Conservation (phyloP, 1,140 invertebrate species). For the Pseudomyrmex concolor region DNA sequence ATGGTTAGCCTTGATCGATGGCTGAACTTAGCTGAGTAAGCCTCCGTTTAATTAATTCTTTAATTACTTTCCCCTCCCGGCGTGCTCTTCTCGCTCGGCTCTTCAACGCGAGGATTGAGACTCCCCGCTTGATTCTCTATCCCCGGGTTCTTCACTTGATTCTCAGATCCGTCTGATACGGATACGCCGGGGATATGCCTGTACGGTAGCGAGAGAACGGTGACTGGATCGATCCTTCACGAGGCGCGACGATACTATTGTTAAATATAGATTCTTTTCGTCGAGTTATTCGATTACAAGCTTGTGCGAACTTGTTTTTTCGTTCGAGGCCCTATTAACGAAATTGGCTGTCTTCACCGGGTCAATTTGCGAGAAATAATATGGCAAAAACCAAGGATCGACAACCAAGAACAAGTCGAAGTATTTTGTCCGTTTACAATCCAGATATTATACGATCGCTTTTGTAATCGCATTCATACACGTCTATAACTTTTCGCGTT, state of each 20-base stretch:
- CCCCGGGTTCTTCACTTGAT: conserved; percentile 43
- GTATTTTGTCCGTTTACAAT: background rate
- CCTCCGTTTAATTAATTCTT: conserved; percentile 81
- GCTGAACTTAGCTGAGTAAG: conserved; percentile 80
- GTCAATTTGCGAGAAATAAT: conserved; percentile 38
- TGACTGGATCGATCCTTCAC: conserved; percentile 31
- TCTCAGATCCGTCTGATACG: conserved; percentile 69
- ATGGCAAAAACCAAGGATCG: conserved; percentile 13
- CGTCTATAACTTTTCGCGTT: too few species aligned
- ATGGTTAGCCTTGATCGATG: conserved; percentile 78
- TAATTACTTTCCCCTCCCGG: conserved; percentile 76
- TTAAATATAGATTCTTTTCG: background rate
- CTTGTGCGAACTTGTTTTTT: conserved; percentile 11
- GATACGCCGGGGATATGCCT: conserved; percentile 32
- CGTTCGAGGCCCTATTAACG: background rate
- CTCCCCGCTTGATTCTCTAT: background rate
- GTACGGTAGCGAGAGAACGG: conserved; percentile 62
- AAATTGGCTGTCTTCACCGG: background rate
- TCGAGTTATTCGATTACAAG: conserved; percentile 36
- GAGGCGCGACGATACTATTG: conserved; percentile 41
- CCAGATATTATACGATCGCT: background rate
- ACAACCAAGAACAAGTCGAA: background rate
- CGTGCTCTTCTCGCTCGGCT: conserved; percentile 26
- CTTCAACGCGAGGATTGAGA: conserved; percentile 1
- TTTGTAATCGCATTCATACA: too few species aligned